Base-by-base conservation (phyloP, 2,113 vertebrate genomes). In the Sturnus vulgaris region DNA sequence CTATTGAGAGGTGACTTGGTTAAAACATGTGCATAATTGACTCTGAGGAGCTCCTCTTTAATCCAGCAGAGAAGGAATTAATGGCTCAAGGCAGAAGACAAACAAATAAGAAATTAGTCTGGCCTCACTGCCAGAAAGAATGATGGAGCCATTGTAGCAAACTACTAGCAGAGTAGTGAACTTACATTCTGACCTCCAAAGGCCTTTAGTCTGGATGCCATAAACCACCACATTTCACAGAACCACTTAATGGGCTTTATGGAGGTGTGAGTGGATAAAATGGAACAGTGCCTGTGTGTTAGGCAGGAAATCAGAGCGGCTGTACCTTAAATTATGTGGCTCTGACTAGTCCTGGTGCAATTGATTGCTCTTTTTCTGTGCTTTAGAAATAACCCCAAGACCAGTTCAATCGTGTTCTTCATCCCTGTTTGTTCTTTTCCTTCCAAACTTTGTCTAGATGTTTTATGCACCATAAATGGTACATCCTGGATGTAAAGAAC, bases 101-200 rank as follows among this genome's bases (percentile, higher is more conserved):
- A 95, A 95, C 90, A 95, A 87, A 49, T 92, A 88, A 95, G 94
- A 94, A 88, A 95, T 90, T 90, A 86, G 80, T n/a, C 72, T 93
- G 83, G 80, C 88, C 83, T 90, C 8, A 5, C 81, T 91, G 86
- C 86, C 72, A 81, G 91, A 20, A 93, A 73, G 93, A 95, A 78
- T 82, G 90, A 93, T 81, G 66, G 64, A 88, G 59, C 68, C 52
- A 15, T 57, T 83, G 76, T 75, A 75, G 56, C 64, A 81, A 78
- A 75, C 80, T 77, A 3, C 52, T 50, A 53, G 71, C 70, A 80
- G 78, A 70, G 91, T 9, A 52, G 65, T 68, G 80, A 93, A 75
- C 82, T 92, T 86, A 40, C 1, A 1, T 68, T 72, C 64, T 93
- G 92, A 94, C 92, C 92, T 96, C 84, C 65, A 49, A 60, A 89